Percentiles rank a stretch among this genome's conserved stretches.
phyloP scores from a whole-genome alignment of 2,888 invertebrate genomes.

The Hirtodrosophila alboralis region DNA sequence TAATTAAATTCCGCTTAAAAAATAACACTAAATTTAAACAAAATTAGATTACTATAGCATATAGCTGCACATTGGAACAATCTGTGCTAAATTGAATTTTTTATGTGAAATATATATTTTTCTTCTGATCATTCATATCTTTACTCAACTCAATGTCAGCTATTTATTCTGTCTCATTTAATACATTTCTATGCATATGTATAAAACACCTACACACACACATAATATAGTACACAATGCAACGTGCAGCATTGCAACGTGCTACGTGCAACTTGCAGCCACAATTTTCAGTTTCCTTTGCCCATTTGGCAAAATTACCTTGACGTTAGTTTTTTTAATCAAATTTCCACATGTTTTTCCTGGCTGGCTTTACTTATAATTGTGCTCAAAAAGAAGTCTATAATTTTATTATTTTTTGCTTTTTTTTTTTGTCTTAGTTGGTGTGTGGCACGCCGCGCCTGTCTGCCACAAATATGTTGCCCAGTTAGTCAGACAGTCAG shows the following conservation, averaged over 20 bases:
- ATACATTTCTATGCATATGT: no score
- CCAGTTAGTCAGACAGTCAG: conserved; percentile 29
- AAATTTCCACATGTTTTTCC: conserved; percentile 60
- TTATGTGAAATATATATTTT: no score
- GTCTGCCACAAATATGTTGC: conserved; percentile 5
- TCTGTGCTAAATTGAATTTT: no score
- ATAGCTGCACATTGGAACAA: no score
- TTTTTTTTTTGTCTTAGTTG: conserved; percentile 2
- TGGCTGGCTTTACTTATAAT: conserved; percentile 47
- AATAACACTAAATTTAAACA: no score
- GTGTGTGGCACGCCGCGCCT: conserved; percentile 26
- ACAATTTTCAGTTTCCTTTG: conserved; percentile 19
- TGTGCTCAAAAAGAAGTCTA: conserved; percentile 24
- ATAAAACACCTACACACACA: conserved; percentile 7
- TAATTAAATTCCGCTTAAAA: no score
- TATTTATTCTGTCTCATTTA: no score
- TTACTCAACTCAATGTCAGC: no score
- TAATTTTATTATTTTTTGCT: conserved; percentile 10
- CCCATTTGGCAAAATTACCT: conserved; percentile 63
- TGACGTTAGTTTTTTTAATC: conserved; percentile 72
- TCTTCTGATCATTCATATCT: no score
- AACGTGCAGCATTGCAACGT: conserved; percentile 42
- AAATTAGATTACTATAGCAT: no score
- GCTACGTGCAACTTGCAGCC: conserved; percentile 12
- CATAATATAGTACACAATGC: conserved; percentile 3